Base-by-base conservation (phyloP, 2,888 invertebrate species). In the Drosophila diplacantha region DNA sequence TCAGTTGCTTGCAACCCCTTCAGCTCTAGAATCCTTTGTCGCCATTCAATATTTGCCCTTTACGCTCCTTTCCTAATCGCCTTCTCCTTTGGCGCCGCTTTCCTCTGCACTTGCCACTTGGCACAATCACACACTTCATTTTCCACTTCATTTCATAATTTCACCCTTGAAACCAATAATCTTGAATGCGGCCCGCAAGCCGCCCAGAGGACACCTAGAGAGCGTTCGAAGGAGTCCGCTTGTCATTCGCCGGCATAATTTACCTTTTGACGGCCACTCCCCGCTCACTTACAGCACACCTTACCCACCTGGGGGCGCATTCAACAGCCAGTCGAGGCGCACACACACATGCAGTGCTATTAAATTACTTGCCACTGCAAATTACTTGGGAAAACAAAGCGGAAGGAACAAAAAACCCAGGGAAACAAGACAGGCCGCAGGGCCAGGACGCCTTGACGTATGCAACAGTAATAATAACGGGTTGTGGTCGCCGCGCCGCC, bases 391-490 rank as follows among this genome's bases (percentile, higher is more conserved):
- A 78, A 79, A 78, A 78, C 78, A 78, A 75, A 77, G 69, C 57
- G 63, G 60, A 63, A 66, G 49, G 38, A 54, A 46, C 50, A 50
- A 41, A 55, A 57, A 46, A 56, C 29, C 34, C 14, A 11, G 58
- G 44, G 53, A 52, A 54, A 35, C 59, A 59, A 66, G 46, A 54
- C 52, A 57, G 62, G 44, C 54, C 50, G 38, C 44, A 51, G 20
- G 39, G 75, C 65, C 61, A 71, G 75, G 75, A 63, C 75, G 75
- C 77, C 78, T 75, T 60, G 69, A 53, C 77, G 62, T 78, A 78
- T 78, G 78, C 78, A 78, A 78, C 80, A 72, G 63, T 71, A 78
- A 78, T 80, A 78, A 78, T 80, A 80, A 78, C 73, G 71, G 78
- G 74, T 75, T 77, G 78, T 26, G 79, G 74, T 64, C 66, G 73